These are phyloP conservation scores for Trialeurodes vaporariorum DNA, from an alignment of 1,140 invertebrate species.

Conservation along the genomic window DNA sequence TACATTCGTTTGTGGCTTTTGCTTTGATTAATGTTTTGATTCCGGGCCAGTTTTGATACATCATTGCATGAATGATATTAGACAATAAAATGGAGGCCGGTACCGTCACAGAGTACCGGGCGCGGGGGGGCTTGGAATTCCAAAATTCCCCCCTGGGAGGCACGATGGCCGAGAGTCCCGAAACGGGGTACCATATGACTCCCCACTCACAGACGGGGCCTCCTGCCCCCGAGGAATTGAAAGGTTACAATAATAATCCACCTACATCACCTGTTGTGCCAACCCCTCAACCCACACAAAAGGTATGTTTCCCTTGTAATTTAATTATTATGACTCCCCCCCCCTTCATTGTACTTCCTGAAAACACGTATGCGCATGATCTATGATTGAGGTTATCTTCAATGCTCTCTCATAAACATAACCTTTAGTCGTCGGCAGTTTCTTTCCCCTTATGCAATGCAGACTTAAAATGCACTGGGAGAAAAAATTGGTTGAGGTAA, in stretches of 20 bases:
- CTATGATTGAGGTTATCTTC: too few relatives aligned
- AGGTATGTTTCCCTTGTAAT: not conserved
- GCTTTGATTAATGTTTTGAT: too few relatives aligned
- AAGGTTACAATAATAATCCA: conserved; percentile 22
- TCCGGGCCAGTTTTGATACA: too few relatives aligned
- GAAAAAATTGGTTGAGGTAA: too few relatives aligned
- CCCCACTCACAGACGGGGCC: conserved; percentile 11
- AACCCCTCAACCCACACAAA: conserved; percentile 12
- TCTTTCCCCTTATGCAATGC: too few relatives aligned
- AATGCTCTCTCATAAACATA: too few relatives aligned
- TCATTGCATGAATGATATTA: not conserved
- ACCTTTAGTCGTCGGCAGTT: too few relatives aligned
- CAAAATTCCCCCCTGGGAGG: conserved; percentile 24
- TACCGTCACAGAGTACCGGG: conserved; percentile 15
- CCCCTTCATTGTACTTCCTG: too few relatives aligned
- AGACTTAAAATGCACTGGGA: too few relatives aligned
- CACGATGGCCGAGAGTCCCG: conserved; percentile 21
- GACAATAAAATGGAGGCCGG: conserved; percentile 13
- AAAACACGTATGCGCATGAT: too few relatives aligned
- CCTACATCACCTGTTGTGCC: conserved; percentile 18
- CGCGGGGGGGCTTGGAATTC: conserved; percentile 19
- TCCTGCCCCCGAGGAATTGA: conserved; percentile 18
- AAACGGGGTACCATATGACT: conserved; percentile 4
- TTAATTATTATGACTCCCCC: too few relatives aligned
- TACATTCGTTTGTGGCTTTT: too few relatives aligned